These are phyloP conservation scores for Heterochromis multidens DNA, from an alignment of 2,113 vertebrate species.

Conservation along the genomic window DNA sequence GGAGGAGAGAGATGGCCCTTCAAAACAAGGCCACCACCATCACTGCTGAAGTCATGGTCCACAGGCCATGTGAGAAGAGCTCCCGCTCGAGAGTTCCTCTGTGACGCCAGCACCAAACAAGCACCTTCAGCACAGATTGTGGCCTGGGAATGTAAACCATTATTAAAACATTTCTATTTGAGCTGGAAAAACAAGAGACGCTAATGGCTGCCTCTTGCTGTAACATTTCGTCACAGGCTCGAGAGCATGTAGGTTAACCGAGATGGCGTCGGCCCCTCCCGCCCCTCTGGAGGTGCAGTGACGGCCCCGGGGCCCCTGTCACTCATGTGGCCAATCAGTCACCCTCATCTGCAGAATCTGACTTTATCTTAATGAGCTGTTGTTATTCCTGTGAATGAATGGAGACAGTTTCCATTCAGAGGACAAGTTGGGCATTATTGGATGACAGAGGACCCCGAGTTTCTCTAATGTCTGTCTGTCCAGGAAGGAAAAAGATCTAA, in stretches of 20 bases:
- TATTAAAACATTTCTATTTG: conserved; percentile 36
- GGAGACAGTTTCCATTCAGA: conserved; percentile 44
- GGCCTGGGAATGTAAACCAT: not conserved
- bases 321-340: conserved; percentile 68
- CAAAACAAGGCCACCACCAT: conserved; percentile 39
- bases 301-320: conserved; percentile 62
- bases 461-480: not conserved
- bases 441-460: not conserved
- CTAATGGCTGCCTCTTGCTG: conserved; percentile 32
- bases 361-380: conserved; percentile 72
- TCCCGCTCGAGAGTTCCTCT: conserved; percentile 39
- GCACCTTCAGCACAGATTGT: conserved; percentile 11
- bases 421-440: conserved; percentile 38
- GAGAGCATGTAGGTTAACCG: conserved; percentile 60
- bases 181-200: not conserved
- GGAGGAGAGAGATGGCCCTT: conserved; percentile 49
- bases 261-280: conserved; percentile 23
- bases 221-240: conserved; percentile 48
- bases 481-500: not conserved
- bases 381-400: conserved; percentile 61
- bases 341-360: conserved; percentile 65
- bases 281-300: conserved; percentile 25
- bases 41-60: conserved; percentile 49
- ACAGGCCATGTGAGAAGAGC: conserved; percentile 47
- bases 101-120: conserved; percentile 9